A percentile compares a stretch with the other conserved stretches of the same genome.
These are phyloP conservation scores for Dermochelys coriacea DNA, from an alignment of 2,797 vertebrate genomes.

Conservation along the genomic window DNA sequence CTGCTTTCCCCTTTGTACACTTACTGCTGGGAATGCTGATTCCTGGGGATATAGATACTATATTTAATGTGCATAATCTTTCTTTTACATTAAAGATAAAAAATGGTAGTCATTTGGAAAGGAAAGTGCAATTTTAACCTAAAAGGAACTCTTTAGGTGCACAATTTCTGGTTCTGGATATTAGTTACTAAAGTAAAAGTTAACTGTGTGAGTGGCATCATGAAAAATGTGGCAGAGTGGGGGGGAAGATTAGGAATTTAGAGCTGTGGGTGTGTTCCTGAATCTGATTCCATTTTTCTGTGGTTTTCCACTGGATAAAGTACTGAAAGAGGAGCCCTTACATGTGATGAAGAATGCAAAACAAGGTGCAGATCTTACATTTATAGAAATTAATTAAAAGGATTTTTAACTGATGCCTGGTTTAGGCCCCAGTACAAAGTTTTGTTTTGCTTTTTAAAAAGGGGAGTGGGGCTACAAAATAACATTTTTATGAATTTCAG, in stretches of 20 bases:
- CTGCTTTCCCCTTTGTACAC: not conserved
- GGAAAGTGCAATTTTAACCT: not conserved
- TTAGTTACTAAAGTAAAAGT: not conserved
- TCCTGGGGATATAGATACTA: conserved; percentile 66
- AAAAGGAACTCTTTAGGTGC: not conserved
- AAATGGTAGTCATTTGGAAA: not conserved
- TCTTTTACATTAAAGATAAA: not conserved
- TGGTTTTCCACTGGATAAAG: not conserved
- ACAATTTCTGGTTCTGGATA: not conserved
- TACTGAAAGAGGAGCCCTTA: not conserved
- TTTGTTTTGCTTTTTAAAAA: not conserved
- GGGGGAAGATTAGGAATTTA: not conserved
- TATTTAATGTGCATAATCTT: not conserved
- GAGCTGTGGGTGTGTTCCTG: not conserved
- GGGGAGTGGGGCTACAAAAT: not conserved
- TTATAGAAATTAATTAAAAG: not conserved
- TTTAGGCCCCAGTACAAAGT: not conserved
- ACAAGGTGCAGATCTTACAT: not conserved
- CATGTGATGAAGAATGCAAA: not conserved
- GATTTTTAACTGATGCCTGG: not conserved
- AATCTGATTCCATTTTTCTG: not conserved
- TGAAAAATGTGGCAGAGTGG: not conserved
- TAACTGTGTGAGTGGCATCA: not conserved
- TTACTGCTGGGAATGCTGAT: not conserved
- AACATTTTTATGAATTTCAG: not conserved